Conservation (phyloP, 2,888 invertebrate genomes). For the Slavum lentiscoides region DNA sequence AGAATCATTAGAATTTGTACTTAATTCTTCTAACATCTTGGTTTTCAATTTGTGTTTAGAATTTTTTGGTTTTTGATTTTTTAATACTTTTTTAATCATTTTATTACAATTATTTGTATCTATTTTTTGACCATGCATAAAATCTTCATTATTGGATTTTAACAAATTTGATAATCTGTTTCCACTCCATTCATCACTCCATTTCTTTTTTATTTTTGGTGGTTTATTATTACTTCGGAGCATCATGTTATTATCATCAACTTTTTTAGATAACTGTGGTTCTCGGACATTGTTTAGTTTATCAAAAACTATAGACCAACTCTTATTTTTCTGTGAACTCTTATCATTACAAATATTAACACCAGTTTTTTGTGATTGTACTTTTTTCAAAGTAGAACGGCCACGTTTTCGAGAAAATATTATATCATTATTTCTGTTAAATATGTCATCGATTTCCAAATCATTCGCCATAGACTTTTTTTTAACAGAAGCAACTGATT, state of each 20-base stretch:
- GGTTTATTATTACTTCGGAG: conserved; percentile 3
- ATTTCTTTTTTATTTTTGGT: conserved; percentile 18
- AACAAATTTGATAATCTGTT: not conserved
- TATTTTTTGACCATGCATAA: not conserved
- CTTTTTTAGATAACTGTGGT: not conserved
- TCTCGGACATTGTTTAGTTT: not conserved
- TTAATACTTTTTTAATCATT: not conserved
- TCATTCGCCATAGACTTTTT: not conserved
- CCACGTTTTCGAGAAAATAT: not conserved
- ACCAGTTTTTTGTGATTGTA: not conserved
- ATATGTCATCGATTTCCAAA: not conserved
- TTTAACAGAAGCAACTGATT: conserved; percentile 12
- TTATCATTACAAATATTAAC: not conserved
- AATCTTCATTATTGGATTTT: conserved; percentile 3
- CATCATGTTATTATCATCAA: not conserved
- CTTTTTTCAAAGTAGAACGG: not conserved
- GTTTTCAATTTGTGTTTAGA: not conserved
- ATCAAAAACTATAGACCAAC: not conserved
- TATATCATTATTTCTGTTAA: not conserved
- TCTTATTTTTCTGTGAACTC: not conserved
- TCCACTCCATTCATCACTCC: conserved; percentile 9
- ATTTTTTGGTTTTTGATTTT: conserved; percentile 15
- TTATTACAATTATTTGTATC: not conserved
- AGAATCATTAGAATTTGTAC: not conserved
- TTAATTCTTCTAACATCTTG: not conserved